Evolutionary conservation across 2,888 invertebrate genomes (phyloP), one percentile per base, ranked within the genome.

Genomic region (Epirrhoe alternata): DNA sequence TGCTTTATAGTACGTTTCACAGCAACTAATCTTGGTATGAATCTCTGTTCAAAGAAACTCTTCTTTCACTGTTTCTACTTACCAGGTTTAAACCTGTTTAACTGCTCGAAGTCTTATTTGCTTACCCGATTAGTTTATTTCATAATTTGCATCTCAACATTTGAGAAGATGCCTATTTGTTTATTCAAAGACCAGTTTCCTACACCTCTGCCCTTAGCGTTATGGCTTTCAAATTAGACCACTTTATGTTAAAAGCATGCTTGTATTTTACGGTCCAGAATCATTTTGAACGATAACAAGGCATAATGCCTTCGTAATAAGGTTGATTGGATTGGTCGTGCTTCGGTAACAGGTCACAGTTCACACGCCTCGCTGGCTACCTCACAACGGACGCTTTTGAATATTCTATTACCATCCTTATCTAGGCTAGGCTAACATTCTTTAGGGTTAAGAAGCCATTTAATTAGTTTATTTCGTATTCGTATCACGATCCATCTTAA

Each of bases 1-100:
- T 80, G 75, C 78, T 75, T 80, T 85, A 83, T 82, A 85, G 83
- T 85, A 81, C 82, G 85, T 79, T 84, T 81, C 81, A 83, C 85
- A 70, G 74, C 77, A 76, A 75, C 77, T 74, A 81, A 78, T 76
- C 77, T 80, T 77, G 72, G 79, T 79, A 80, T 80, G 81, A 64
- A 58, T 33, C 33, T 42, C 57, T 47, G 51, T 45, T 45, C 49
- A 63, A 38, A 53, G 12, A 49, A 53, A n/a, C 50, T 31, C 38
- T 45, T 57, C 16, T 30, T 51, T 49, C n/a, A 42, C 30, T 30
- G 17, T 61, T 47, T 12, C 30, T 24, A 10, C 17, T 35, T 10
- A 49, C 35, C 33, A 47, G 31, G 33, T 8, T 47, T 50, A 35
- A 50, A 50, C n/a, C 47, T 14, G 24, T 1, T 31, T 14, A n/a